phyloP scores from a whole-genome alignment of 2,888 invertebrate genomes.

The Hipparchia sbordonii region DNA sequence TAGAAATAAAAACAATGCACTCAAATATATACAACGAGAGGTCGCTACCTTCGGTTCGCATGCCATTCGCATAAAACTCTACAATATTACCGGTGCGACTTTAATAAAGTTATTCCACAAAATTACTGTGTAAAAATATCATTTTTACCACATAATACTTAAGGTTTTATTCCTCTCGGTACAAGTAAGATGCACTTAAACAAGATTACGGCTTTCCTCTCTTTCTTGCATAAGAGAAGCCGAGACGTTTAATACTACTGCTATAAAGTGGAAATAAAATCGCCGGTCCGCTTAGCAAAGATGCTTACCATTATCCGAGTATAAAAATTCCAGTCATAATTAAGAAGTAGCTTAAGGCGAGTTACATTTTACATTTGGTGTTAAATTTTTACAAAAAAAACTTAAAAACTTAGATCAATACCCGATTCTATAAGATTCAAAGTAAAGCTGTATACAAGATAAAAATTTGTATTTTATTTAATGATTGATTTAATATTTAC shows the following conservation, averaged over 20 bases:
- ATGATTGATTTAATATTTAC: neutral
- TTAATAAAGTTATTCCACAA: conserved; percentile 34
- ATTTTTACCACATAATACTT: conserved; percentile 56
- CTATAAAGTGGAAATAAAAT: conserved; percentile 65
- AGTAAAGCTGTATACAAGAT: too few relatives aligned
- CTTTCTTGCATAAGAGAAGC: conserved; percentile 50
- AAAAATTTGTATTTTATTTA: too few relatives aligned
- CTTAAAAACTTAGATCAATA: neutral
- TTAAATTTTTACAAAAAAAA: neutral
- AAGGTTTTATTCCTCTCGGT: conserved; percentile 55
- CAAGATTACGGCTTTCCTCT: conserved; percentile 51
- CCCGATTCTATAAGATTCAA: too few relatives aligned
- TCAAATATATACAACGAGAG: neutral
- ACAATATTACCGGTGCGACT: neutral
- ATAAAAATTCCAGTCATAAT: conserved; percentile 72
- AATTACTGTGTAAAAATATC: conserved; percentile 42
- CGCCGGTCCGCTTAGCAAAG: conserved; percentile 62
- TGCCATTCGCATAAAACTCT: conserved; percentile 4
- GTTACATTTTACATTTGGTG: neutral
- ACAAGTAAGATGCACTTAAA: conserved; percentile 57
- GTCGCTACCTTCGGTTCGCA: neutral
- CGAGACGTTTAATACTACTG: conserved; percentile 53
- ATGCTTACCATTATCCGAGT: conserved; percentile 65
- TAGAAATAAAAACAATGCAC: neutral
- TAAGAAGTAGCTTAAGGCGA: conserved; percentile 58